Evolutionary conservation across 2,888 invertebrate genomes (phyloP).

Genomic region (Andrena fulva): DNA sequence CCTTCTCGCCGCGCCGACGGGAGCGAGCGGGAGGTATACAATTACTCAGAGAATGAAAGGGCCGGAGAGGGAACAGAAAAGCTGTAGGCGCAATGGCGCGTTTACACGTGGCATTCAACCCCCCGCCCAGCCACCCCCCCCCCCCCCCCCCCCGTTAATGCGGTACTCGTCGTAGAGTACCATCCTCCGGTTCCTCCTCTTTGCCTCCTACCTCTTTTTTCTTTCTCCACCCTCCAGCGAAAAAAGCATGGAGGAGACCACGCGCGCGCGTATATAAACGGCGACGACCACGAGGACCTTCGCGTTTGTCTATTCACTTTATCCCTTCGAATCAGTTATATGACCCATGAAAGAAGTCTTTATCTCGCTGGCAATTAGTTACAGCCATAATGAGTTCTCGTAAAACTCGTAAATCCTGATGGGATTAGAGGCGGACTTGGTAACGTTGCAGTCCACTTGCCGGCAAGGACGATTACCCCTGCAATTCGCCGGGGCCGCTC

Average conservation of each 20-base stretch:
- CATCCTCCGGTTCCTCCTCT: constrained; percentile 35
- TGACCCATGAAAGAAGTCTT: constrained; percentile 72
- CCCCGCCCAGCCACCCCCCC: background rate
- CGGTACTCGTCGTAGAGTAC: constrained; percentile 56
- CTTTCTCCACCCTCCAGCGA: constrained; percentile 1
- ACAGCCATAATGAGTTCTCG: constrained; percentile 71
- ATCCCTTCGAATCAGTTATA: constrained; percentile 68
- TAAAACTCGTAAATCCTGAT: constrained; percentile 73
- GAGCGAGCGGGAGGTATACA: constrained; percentile 47
- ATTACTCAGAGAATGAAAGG: constrained; percentile 47
- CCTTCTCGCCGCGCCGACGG: constrained; percentile 7
- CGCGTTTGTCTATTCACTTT: constrained; percentile 50
- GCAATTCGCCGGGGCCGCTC: constrained; percentile 11
- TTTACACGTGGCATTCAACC: constrained; percentile 56
- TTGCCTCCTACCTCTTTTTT: constrained; percentile 7
- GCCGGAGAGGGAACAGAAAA: constrained; percentile 23
- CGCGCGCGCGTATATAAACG: constrained; percentile 35
- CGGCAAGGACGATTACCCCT: constrained; percentile 26
- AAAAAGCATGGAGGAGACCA: constrained; percentile 5
- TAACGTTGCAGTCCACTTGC: constrained; percentile 51
- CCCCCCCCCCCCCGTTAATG: constrained; percentile 43
- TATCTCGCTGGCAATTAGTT: constrained; percentile 72
- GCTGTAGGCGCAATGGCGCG: constrained; percentile 51
- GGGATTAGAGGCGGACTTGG: constrained; percentile 64
- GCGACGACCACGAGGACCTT: constrained; percentile 35